Base-by-base conservation (phyloP, 1,140 invertebrate genomes). In the Reticulitermes speratus region DNA sequence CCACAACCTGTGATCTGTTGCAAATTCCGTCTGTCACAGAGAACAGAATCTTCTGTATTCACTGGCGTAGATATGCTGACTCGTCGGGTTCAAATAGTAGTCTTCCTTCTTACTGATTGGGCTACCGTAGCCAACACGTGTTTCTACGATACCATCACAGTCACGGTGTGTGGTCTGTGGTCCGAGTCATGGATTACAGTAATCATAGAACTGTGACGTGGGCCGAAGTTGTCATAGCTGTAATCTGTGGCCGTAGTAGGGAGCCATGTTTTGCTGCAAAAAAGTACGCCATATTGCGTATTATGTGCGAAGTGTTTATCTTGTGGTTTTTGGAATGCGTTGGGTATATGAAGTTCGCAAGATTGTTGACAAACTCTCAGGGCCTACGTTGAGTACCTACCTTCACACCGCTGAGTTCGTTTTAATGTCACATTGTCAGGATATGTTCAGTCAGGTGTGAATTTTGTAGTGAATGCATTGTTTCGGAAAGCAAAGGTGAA, bases 271-370 rank as follows among this genome's bases (percentile, higher is more conserved):
- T 84, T 84, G 25, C 83, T 59, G 52, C 83, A 84, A 84, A 84
- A 84, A 59, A 84, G 83, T 84, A 84, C 83, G 83, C 83, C 83
- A 84, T 84, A 84, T 84, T 84, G 83, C 83, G 48, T 84, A 52
- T 52, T 32, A 52, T 16, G 52, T n/a, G 45, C 55, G 48, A 25
- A 59, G 83, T 84, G 48, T 84, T 59, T 84, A 55, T 84, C 9
- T n/a, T 52, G 30, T 84, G 83, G 55, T 84, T 59, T 59, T 84
- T 52, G 83, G 83, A 59, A 84, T 59, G 83, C 55, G 83, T 21
- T 84, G 48, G 30, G 83, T 52, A 59, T 52, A n/a, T 84, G 83
- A 25, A 52, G 44, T 52, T 84, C 30, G 83, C 44, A 55, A 19
- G 23, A 45, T 84, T 52, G 48, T 30, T 84, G 30, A 59, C 48